Base-by-base conservation (phyloP, 1,140 invertebrate species). In the Lepidostoma basale region DNA sequence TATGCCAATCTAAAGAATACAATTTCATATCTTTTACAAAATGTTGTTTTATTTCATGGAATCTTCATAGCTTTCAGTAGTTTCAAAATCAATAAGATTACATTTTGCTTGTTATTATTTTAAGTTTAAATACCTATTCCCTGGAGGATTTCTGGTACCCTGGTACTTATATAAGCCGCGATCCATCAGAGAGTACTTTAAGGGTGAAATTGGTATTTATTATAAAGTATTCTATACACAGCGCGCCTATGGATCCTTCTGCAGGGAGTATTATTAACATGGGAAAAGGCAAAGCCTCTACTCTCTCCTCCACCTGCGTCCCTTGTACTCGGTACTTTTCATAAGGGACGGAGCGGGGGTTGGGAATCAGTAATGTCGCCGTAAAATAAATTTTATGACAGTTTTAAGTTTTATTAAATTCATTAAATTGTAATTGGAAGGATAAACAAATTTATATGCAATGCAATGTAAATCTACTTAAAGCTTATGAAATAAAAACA, bases 371-470 rank as follows among this genome's bases (percentile, higher is more conserved):
- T 56, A 56, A 39, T 3, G 28, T 56, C 22, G n/a, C 18, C 52
- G 52, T 56, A 36, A 70, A 67, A 62, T 63, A 52, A 70, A 70
- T 67, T 70, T 70, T 67, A 70, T 64, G 69, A 70, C 63, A 70
- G 52, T 70, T 67, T 63, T 52, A 67, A 59, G 56, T 59, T 62
- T 54, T 49, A 49, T 60, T 60, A 70, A 70, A 70, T 70, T 67
- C 62, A 70, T 70, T 67, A 67, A 60, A 64, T 42, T 60, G 14
- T 62, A 70, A 70, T 62, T 54, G 49, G 54, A 23, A 23, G 64
- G 22, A 25, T 33, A 5, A 30, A 28, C 3, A 20, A 36, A 36
- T 12, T 36, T 5, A n/a, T 12, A 36, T 36, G 33, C 33, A 36
- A 6, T 12, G 1, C n/a, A 36, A 36, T 36, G 10, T 6, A 36